These are phyloP conservation scores for Siniperca knerii DNA, from an alignment of 2,113 vertebrate genomes.

Conservation along the genomic window DNA sequence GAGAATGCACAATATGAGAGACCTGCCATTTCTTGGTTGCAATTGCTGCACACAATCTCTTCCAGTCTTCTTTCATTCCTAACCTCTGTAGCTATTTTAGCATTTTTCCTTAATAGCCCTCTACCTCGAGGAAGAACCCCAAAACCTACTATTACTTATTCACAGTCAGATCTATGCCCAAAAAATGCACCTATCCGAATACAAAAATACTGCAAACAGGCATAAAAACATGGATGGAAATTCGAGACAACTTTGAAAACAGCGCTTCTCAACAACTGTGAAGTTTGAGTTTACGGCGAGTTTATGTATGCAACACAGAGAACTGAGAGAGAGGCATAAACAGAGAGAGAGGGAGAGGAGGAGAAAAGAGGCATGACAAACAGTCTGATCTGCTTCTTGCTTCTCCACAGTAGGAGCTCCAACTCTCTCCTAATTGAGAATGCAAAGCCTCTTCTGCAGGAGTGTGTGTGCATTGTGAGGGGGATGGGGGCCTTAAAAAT, in stretches of 20 bases:
- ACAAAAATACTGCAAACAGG: constrained; percentile 19
- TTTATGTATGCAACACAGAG: constrained; percentile 44
- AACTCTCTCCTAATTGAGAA: constrained; percentile 82
- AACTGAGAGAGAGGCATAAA: constrained; percentile 23
- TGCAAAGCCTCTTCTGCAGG: constrained; percentile 84
- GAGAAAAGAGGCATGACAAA: constrained; percentile 66
- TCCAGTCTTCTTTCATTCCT: constrained; percentile 25
- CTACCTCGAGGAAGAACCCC: constrained; percentile 18
- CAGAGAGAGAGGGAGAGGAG: constrained; percentile 22
- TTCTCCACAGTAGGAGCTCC: constrained; percentile 68
- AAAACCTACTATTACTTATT: constrained; percentile 16
- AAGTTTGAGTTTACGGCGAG: constrained; percentile 38
- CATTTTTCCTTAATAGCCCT: constrained; percentile 34
- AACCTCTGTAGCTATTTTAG: constrained; percentile 34
- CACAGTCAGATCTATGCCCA: constrained; percentile 28
- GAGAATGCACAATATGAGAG: not conserved
- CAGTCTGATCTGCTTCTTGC: constrained; percentile 69
- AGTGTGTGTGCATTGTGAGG: constrained; percentile 44
- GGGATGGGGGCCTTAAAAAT: constrained; percentile 69
- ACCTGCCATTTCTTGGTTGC: constrained; percentile 37
- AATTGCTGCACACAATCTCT: constrained; percentile 32
- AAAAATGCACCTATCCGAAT: constrained; percentile 40
- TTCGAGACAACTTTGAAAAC: constrained; percentile 9
- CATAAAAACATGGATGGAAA: constrained; percentile 34
- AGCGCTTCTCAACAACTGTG: constrained; percentile 33